Base-by-base conservation (phyloP, 2,113 vertebrate species). In the Harpagus bidentatus region DNA sequence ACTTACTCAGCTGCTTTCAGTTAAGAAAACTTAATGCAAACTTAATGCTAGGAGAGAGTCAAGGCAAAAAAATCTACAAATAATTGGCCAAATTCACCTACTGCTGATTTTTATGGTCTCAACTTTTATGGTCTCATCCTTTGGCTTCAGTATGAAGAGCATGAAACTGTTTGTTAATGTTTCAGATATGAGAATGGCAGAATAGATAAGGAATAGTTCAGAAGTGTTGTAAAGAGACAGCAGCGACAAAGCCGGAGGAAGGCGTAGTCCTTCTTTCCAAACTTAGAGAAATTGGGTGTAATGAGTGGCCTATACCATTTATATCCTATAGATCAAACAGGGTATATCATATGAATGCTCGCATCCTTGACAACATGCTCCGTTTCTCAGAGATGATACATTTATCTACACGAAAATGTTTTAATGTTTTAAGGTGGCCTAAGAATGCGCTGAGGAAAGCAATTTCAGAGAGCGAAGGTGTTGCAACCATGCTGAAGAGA, bases 11-110 rank as follows among this genome's bases (percentile, higher is more conserved):
- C 32, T 93, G 45, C 59, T 83, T 93, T 80, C 55, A 72, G 7
- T 91, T 82, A 86, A 85, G 67, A 80, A 65, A 69, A 82, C 29
- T n/a, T 45, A 86, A 66, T 93, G 48, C 67, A 94, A 93, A 87
- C 34, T 72, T 85, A 58, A 62, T 77, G 20, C 70, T 52, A 38
- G 8, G 59, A 85, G 55, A 43, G 23, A 80, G 10, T 61, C 47
- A 78, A 69, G 48, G 20, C 10, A 84, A 86, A 86, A 61, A 40
- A 23, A 32, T 16, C 21, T 59, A 47, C 34, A 87, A 82, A 79
- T 82, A 86, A 67, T 42, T 78, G 80, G 13, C 36, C 4, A 0
- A 36, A 34, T 82, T 83, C 20, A 58, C 52, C n/a, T 94, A 8
- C 23, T 47, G 19, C 19, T 77, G 50, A 31, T 85, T 82, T 90